These are phyloP conservation scores for Chelidonichthys spinosus DNA, from an alignment of 2,797 vertebrate genomes.

Conservation along the genomic window DNA sequence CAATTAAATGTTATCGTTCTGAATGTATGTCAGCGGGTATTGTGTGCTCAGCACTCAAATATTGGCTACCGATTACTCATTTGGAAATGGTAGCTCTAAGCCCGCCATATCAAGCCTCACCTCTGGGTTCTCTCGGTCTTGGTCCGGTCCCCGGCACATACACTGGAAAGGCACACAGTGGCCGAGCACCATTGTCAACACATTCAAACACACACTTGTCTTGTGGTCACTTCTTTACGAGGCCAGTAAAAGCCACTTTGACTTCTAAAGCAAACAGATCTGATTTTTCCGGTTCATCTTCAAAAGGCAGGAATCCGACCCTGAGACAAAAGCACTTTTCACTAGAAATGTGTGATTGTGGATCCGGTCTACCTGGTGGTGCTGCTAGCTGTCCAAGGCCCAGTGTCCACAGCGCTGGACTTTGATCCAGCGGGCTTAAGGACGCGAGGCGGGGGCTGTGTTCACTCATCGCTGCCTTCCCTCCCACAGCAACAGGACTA, in stretches of 20 bases:
- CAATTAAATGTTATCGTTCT: slow-evolving; percentile 54
- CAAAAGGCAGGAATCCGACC: slow-evolving; percentile 6
- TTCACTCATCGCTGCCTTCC: slow-evolving; percentile 52
- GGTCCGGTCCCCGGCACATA: slow-evolving; percentile 77
- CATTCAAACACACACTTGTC: slow-evolving; percentile 45
- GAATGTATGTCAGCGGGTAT: neutral
- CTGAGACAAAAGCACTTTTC: slow-evolving; percentile 4
- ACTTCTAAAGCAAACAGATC: slow-evolving; percentile 45
- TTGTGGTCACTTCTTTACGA: slow-evolving; percentile 18
- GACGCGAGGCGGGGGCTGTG: slow-evolving; percentile 32
- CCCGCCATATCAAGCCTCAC: slow-evolving; percentile 77
- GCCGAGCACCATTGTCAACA: slow-evolving; percentile 79
- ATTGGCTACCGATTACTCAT: slow-evolving; percentile 46
- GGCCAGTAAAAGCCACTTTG: slow-evolving; percentile 25
- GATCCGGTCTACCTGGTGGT: slow-evolving; percentile 39
- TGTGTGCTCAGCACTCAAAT: slow-evolving; percentile 42
- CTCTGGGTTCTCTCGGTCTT: slow-evolving; percentile 80
- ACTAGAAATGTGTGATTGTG: slow-evolving; percentile 23
- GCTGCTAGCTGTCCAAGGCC: slow-evolving; percentile 56
- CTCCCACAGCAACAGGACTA: slow-evolving; percentile 58
- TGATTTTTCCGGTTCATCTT: slow-evolving; percentile 39
- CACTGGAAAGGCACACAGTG: slow-evolving; percentile 89
- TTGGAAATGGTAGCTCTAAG: slow-evolving; percentile 10
- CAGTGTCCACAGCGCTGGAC: slow-evolving; percentile 67
- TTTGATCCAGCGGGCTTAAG: slow-evolving; percentile 72